phyloP scores from a whole-genome alignment of 1,140 invertebrate genomes.

The Pteromalus puparum region DNA sequence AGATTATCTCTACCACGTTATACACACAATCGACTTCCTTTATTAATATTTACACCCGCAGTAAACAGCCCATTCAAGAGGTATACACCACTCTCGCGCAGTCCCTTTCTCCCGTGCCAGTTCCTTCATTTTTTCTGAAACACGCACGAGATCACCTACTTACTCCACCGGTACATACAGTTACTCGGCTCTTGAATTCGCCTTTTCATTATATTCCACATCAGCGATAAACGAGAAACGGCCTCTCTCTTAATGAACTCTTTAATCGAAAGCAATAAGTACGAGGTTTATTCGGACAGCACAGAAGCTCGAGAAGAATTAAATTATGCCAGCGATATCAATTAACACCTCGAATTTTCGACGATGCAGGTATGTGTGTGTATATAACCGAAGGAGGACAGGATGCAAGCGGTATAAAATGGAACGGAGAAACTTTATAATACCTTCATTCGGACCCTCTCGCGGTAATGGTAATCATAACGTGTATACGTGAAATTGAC shows the following conservation, averaged over 20 bases:
- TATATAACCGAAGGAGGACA: neutral
- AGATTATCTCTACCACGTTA: neutral
- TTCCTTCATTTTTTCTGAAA: too few relatives aligned
- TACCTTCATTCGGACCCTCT: neutral
- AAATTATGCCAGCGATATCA: neutral
- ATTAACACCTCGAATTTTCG: neutral
- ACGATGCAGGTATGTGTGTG: too few relatives aligned
- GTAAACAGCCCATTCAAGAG: too few relatives aligned
- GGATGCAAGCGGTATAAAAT: neutral
- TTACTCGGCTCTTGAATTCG: too few relatives aligned
- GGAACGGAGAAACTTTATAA: constrained; percentile 2
- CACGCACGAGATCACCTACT: too few relatives aligned
- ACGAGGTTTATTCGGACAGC: neutral
- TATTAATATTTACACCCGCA: neutral
- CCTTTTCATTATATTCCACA: too few relatives aligned
- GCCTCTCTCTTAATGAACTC: neutral
- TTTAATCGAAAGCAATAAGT: neutral
- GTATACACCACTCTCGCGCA: too few relatives aligned
- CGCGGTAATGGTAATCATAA: neutral
- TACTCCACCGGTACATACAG: too few relatives aligned
- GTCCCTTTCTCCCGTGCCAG: too few relatives aligned
- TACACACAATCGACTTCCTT: neutral
- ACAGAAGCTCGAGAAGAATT: neutral
- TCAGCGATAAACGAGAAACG: too few relatives aligned
- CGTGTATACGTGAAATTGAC: too few relatives aligned